A percentile compares a stretch with the other conserved stretches of the same genome.
Conservation (phyloP, 2,113 vertebrate genomes). For the Brachypodius melanocephalos region DNA sequence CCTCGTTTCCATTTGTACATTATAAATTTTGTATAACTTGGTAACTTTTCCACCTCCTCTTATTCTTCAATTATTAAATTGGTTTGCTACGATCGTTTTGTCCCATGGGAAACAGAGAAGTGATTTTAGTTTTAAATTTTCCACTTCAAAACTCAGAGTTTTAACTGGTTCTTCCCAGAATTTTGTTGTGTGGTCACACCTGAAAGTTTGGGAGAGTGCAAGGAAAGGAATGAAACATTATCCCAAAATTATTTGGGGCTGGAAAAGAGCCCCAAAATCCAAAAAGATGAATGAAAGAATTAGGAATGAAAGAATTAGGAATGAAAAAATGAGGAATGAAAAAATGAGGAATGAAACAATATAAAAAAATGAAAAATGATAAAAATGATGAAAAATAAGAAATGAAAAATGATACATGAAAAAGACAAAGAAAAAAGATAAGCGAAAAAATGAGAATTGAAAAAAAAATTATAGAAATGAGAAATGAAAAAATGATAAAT, state of each 20-base stretch:
- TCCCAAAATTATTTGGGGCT: neutral
- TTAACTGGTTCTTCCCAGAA: neutral
- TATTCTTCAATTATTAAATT: neutral
- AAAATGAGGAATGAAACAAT: too few species aligned
- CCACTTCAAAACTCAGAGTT: neutral
- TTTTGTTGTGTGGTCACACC: neutral
- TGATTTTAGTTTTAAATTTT: neutral
- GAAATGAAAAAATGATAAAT: too few species aligned
- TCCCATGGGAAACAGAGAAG: too few species aligned
- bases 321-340: too few species aligned
- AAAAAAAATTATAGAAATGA: too few species aligned
- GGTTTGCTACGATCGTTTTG: neutral
- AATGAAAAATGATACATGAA: too few species aligned
- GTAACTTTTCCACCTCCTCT: neutral
- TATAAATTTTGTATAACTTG: neutral
- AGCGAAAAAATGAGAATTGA: too few species aligned
- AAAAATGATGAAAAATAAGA: too few species aligned
- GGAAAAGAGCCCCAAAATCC: neutral
- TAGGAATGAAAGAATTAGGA: too few species aligned
- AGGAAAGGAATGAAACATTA: neutral
- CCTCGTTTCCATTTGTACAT: neutral
- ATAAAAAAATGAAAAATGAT: too few species aligned
- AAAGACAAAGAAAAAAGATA: too few species aligned
- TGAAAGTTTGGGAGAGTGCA: fast-evolving
- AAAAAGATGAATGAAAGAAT: too few species aligned